These are phyloP conservation scores for Temnothorax rugatulus DNA, from an alignment of 2,888 invertebrate genomes.

Conservation along the genomic window DNA sequence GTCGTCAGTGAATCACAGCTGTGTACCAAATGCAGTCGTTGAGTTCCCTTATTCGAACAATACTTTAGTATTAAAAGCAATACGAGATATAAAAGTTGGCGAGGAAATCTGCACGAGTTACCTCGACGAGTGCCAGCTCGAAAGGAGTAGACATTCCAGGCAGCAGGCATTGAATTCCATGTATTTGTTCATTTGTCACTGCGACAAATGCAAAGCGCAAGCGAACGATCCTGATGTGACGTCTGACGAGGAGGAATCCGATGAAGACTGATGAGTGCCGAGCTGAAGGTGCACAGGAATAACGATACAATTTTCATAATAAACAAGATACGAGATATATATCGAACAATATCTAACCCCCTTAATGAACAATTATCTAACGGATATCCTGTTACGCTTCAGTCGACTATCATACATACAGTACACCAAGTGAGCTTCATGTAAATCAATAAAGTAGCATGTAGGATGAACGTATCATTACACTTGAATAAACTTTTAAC, in stretches of 20 bases:
- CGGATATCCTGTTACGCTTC: background rate
- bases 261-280: slow-evolving; percentile 39
- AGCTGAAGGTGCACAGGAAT: slow-evolving; percentile 55
- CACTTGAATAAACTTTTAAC: slow-evolving; percentile 32
- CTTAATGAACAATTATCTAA: slow-evolving; percentile 16
- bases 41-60: slow-evolving; percentile 95
- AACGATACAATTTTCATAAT: slow-evolving; percentile 9
- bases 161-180: slow-evolving; percentile 93
- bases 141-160: slow-evolving; percentile 94
- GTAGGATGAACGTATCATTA: background rate
- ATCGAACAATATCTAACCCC: slow-evolving; percentile 14
- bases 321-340: slow-evolving; percentile 21
- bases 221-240: slow-evolving; percentile 93
- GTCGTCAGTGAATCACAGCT: slow-evolving; percentile 97
- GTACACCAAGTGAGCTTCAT: slow-evolving; percentile 7
- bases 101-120: slow-evolving; percentile 97
- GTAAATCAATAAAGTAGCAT: slow-evolving; percentile 6
- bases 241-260: slow-evolving; percentile 90
- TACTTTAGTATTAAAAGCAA: slow-evolving; percentile 91
- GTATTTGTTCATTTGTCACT: slow-evolving; percentile 94
- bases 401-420: background rate
- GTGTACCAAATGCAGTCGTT: slow-evolving; percentile 95
- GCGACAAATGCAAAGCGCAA: slow-evolving; percentile 92
- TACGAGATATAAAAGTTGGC: slow-evolving; percentile 91
- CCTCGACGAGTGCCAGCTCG: slow-evolving; percentile 93